These are phyloP conservation scores for Falcaria lacertinaria DNA, from an alignment of 2,888 invertebrate species.

Conservation along the genomic window DNA sequence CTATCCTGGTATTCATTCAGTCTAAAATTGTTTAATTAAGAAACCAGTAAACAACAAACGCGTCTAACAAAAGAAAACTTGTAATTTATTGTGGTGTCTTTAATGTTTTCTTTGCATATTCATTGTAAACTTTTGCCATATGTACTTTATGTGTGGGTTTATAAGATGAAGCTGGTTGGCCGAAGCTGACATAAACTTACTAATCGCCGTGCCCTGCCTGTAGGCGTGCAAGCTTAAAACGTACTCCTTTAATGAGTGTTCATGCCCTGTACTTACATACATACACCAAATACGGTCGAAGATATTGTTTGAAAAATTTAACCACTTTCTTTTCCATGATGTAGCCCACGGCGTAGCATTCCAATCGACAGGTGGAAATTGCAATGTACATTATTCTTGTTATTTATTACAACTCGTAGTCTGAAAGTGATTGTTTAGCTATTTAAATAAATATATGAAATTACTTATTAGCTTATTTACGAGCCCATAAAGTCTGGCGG, in stretches of 20 bases:
- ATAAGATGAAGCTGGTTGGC: not conserved
- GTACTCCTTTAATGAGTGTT: not conserved
- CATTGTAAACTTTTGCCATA: constrained; percentile 20
- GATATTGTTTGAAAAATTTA: constrained; percentile 53
- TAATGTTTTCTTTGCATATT: constrained; percentile 19
- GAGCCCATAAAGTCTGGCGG: no score
- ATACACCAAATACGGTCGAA: constrained; percentile 11
- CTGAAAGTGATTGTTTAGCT: constrained; percentile 32
- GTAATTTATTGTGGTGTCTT: constrained; percentile 18
- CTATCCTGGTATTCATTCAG: constrained; percentile 40
- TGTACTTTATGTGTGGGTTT: not conserved
- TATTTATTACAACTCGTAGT: constrained; percentile 39
- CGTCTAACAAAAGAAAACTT: constrained; percentile 21
- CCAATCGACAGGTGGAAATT: constrained; percentile 56
- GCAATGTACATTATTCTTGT: constrained; percentile 45
- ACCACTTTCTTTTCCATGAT: constrained; percentile 62
- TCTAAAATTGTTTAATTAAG: constrained; percentile 49
- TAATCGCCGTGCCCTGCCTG: not conserved
- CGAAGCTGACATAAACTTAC: not conserved
- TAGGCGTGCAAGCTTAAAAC: not conserved
- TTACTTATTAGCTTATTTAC: constrained; percentile 7
- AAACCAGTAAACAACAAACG: constrained; percentile 33
- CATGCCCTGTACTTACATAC: not conserved
- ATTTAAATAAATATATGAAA: constrained; percentile 41
- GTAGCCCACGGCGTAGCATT: constrained; percentile 49